These are phyloP conservation scores for Tipula lateralis DNA, from an alignment of 2,888 invertebrate genomes.

Conservation along the genomic window DNA sequence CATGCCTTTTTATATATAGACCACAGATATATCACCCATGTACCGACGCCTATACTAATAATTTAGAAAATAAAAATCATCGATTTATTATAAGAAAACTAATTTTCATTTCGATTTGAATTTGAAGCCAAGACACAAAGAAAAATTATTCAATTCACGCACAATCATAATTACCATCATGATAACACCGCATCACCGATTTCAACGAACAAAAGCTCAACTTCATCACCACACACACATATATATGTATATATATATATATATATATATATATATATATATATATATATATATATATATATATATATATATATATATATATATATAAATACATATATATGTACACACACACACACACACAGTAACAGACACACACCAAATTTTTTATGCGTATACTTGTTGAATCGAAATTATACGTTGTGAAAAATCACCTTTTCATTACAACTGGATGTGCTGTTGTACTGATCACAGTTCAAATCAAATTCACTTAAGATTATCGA, in stretches of 20 bases:
- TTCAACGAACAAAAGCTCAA: neutral
- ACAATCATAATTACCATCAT: neutral
- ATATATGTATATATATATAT: too few relatives aligned
- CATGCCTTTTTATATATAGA: neutral
- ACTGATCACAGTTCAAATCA: neutral
- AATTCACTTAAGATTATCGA: slow-evolving; percentile 1
- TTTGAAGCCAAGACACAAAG: too few relatives aligned
- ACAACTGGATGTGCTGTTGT: neutral
- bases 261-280: too few relatives aligned
- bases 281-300: too few relatives aligned
- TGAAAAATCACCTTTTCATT: neutral
- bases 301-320: too few relatives aligned
- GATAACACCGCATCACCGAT: neutral
- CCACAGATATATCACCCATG: too few relatives aligned
- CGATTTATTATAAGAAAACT: too few relatives aligned
- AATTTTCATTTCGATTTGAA: too few relatives aligned
- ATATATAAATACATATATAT: too few relatives aligned
- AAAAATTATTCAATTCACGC: neutral
- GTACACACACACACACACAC: too few relatives aligned
- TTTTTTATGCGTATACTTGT: neutral
- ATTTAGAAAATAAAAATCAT: too few relatives aligned
- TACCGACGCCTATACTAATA: too few relatives aligned
- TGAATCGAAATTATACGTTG: neutral
- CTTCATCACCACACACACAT: neutral
- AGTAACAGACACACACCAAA: neutral